These are phyloP conservation scores for Philopedon plagiatum DNA, from an alignment of 2,888 invertebrate species.

Conservation along the genomic window DNA sequence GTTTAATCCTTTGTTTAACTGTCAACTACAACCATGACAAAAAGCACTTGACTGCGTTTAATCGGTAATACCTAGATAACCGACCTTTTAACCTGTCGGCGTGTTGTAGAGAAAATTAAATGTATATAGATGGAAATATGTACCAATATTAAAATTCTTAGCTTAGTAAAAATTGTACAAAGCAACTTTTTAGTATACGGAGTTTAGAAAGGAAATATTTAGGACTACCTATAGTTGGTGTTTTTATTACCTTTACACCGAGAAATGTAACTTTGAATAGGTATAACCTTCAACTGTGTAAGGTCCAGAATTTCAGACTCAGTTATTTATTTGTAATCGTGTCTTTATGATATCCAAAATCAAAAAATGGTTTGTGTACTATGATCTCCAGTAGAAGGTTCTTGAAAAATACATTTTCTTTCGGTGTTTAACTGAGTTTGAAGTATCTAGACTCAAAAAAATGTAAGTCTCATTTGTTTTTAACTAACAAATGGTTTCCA, in stretches of 20 bases:
- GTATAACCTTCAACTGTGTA: neutral
- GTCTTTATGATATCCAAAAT: too few relatives aligned
- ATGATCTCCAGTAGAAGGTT: too few relatives aligned
- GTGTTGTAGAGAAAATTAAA: slow-evolving; percentile 19
- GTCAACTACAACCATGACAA: too few relatives aligned
- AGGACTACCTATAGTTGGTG: slow-evolving; percentile 57
- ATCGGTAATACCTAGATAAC: too few relatives aligned
- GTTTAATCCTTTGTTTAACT: too few relatives aligned
- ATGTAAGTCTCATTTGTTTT: slow-evolving; percentile 55
- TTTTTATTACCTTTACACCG: slow-evolving; percentile 60
- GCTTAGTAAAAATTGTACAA: slow-evolving; percentile 58
- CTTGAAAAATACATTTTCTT: too few relatives aligned
- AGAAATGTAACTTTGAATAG: slow-evolving; percentile 44
- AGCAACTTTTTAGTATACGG: slow-evolving; percentile 62
- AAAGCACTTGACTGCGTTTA: too few relatives aligned
- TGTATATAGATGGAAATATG: slow-evolving; percentile 35
- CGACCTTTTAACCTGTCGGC: too few relatives aligned
- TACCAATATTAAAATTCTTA: slow-evolving; percentile 30
- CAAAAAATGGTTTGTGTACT: too few relatives aligned
- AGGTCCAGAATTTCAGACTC: neutral
- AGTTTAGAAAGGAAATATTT: slow-evolving; percentile 51
- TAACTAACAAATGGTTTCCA: slow-evolving; percentile 54
- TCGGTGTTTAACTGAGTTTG: slow-evolving; percentile 20
- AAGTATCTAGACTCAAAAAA: neutral
- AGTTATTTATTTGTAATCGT: too few relatives aligned